phyloP scores from a whole-genome alignment of 2,888 invertebrate genomes.

The Drosophila demipolita region DNA sequence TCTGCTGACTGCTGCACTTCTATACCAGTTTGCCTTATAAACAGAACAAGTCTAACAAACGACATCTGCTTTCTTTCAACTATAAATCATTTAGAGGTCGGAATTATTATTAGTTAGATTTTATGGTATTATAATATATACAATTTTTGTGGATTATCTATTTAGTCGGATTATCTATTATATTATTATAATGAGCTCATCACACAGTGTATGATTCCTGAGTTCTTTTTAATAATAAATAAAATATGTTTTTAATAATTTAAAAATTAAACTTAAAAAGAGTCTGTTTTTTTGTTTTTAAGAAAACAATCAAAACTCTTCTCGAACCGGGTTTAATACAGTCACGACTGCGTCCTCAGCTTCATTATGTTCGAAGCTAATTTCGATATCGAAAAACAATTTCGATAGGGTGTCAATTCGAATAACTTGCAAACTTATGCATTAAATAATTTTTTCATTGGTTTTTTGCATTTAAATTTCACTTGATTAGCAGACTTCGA shows the following conservation, averaged over 20 bases:
- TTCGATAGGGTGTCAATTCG: neutral
- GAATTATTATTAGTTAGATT: slow-evolving; percentile 16
- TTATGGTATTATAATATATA: neutral
- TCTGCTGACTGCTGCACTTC: slow-evolving; percentile 16
- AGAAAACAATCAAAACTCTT: neutral
- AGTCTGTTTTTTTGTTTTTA: neutral
- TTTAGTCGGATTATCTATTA: neutral
- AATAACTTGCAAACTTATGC: neutral
- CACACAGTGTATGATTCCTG: neutral
- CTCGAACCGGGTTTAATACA: neutral
- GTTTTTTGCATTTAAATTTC: slow-evolving; percentile 6
- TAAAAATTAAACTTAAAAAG: neutral
- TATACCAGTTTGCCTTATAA: slow-evolving; percentile 33
- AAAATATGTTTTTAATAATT: too few species aligned
- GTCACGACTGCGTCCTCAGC: neutral
- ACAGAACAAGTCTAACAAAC: slow-evolving; percentile 40
- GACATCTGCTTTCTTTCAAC: slow-evolving; percentile 38
- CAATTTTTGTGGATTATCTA: neutral
- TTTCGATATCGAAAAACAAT: neutral
- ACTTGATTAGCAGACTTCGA: slow-evolving; percentile 27
- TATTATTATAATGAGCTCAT: neutral
- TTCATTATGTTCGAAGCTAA: neutral
- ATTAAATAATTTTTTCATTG: slow-evolving; percentile 8
- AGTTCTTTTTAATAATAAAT: neutral
- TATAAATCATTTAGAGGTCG: slow-evolving; percentile 21